Percentiles rank a stretch among this genome's conserved stretches.
Conservation (phyloP, 2,113 vertebrate genomes). For the Lethenteron reissneri region DNA sequence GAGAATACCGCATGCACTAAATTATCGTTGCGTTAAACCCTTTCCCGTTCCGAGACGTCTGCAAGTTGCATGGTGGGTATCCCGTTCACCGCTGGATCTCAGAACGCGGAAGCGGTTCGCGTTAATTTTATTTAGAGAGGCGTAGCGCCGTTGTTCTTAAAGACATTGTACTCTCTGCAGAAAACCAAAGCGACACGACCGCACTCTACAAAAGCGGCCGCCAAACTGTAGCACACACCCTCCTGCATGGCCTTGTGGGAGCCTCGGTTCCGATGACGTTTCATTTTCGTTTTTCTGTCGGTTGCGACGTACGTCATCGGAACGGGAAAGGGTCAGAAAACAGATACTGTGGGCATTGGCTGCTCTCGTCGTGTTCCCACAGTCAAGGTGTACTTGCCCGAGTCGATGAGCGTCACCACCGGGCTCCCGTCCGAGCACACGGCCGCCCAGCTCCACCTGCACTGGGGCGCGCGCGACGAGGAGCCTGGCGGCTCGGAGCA, state of each 20-base stretch:
- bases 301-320: not conserved
- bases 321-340: no score
- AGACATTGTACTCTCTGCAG: no score
- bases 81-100: no score
- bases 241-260: not conserved
- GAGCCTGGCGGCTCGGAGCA: constrained; percentile 54
- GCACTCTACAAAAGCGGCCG: not conserved
- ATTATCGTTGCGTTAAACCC: no score
- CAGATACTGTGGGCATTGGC: constrained; percentile 8
- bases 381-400: constrained; percentile 50
- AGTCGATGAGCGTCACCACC: constrained; percentile 37
- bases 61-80: no score
- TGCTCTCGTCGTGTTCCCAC: constrained; percentile 13
- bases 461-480: constrained; percentile 45
- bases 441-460: constrained; percentile 62
- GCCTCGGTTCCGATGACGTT: not conserved
- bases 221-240: not conserved
- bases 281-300: not conserved
- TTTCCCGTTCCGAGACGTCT: no score
- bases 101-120: no score
- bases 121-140: no score
- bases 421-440: constrained; percentile 36
- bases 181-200: no score
- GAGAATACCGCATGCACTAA: no score
- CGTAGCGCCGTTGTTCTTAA: no score